phyloP scores from a whole-genome alignment of 2,113 vertebrate species.

The Picathartes gymnocephalus region DNA sequence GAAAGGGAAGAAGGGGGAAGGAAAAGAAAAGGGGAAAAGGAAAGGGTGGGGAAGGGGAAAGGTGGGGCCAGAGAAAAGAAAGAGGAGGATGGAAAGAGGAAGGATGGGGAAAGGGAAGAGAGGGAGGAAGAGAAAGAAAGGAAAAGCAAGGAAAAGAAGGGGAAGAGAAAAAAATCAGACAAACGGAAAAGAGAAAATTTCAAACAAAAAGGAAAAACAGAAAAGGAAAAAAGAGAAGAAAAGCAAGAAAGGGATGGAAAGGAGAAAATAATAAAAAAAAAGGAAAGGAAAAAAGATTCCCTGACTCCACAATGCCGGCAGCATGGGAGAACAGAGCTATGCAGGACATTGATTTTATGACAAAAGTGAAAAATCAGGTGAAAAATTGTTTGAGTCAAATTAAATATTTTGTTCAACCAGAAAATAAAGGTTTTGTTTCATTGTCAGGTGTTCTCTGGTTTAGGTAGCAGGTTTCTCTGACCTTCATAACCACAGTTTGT shows the following conservation, averaged over 20 bases:
- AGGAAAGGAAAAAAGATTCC: neutral
- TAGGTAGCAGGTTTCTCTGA: neutral
- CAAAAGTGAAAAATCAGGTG: slow-evolving; percentile 58
- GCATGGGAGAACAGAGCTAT: neutral
- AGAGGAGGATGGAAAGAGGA: neutral
- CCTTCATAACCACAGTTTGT: neutral
- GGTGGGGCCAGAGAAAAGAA: no score
- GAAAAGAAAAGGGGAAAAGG: neutral
- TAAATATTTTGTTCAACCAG: slow-evolving; percentile 53
- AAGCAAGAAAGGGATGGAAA: neutral
- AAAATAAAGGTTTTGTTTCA: slow-evolving; percentile 45
- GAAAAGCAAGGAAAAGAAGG: neutral
- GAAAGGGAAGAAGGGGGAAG: neutral
- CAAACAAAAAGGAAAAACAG: neutral
- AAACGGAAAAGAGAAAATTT: neutral
- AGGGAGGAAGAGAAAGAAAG: neutral
- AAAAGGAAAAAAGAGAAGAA: neutral
- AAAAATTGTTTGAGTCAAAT: slow-evolving; percentile 49
- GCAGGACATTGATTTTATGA: slow-evolving; percentile 56
- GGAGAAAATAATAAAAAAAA: neutral
- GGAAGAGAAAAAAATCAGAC: neutral
- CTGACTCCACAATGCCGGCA: neutral
- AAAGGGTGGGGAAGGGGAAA: neutral
- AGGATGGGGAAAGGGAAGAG: no score
- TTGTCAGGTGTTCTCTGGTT: neutral